phyloP scores from a whole-genome alignment of 2,113 vertebrate species.

The Takifugu flavidus region DNA sequence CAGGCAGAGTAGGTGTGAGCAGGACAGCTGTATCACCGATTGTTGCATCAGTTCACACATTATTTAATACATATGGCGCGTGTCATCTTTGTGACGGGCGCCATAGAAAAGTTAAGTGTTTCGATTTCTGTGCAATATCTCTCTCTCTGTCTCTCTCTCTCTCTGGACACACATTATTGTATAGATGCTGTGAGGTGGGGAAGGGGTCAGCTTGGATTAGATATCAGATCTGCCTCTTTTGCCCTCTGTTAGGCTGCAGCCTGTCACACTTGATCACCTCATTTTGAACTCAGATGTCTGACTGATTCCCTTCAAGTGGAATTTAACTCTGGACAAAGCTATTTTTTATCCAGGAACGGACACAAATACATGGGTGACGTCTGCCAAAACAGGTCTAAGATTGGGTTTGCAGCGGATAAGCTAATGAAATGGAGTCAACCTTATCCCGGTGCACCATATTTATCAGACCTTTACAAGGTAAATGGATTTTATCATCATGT shows the following conservation, averaged over 20 bases:
- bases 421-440: too few relatives aligned
- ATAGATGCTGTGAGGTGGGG: slow-evolving; percentile 9
- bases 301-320: slow-evolving; percentile 67
- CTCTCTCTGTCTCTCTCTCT: not conserved
- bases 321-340: slow-evolving; percentile 44
- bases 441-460: too few relatives aligned
- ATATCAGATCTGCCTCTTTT: slow-evolving; percentile 54
- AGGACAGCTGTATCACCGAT: slow-evolving; percentile 6
- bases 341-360: slow-evolving; percentile 40
- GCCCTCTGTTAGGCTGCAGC: slow-evolving; percentile 58
- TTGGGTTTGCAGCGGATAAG: too few relatives aligned
- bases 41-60: slow-evolving; percentile 23
- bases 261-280: slow-evolving; percentile 55
- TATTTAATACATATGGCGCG: slow-evolving; percentile 35
- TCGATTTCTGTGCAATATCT: slow-evolving; percentile 3
- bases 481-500: too few relatives aligned
- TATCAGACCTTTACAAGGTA: too few relatives aligned
- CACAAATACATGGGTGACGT: slow-evolving; percentile 15
- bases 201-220: slow-evolving; percentile 50
- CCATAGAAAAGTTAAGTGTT: slow-evolving; percentile 36
- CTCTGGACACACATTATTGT: not conserved
- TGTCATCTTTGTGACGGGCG: slow-evolving; percentile 40
- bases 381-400: not conserved
- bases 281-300: slow-evolving; percentile 53
- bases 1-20: slow-evolving; percentile 20